Evolutionary conservation across 2,888 invertebrate genomes (phyloP).

Genomic region (Plagiodera versicolora): DNA sequence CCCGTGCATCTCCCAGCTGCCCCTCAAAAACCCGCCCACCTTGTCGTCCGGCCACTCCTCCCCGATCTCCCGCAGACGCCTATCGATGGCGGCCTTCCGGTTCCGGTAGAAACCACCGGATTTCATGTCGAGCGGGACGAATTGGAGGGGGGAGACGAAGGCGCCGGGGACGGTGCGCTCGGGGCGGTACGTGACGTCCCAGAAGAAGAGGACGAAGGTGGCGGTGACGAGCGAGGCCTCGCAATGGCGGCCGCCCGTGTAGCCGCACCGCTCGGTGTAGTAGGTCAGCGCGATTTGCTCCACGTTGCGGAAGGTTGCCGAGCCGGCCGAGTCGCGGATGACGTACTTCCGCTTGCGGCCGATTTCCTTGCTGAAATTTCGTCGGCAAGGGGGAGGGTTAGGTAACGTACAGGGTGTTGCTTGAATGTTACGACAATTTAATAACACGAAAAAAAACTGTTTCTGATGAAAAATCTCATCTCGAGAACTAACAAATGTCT

Average conservation of each 20-base stretch:
- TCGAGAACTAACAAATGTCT: too few species aligned
- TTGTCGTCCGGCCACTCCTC: slow-evolving; percentile 51
- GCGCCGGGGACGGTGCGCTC: slow-evolving; percentile 55
- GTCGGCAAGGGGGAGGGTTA: background rate
- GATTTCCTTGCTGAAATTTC: slow-evolving; percentile 36
- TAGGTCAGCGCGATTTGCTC: slow-evolving; percentile 61
- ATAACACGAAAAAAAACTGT: too few species aligned
- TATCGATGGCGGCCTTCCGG: slow-evolving; percentile 63
- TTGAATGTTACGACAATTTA: too few species aligned
- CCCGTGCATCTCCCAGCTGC: slow-evolving; percentile 56
- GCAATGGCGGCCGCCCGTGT: slow-evolving; percentile 54
- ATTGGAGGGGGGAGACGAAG: slow-evolving; percentile 60
- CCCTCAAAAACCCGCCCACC: slow-evolving; percentile 41
- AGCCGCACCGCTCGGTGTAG: slow-evolving; percentile 55
- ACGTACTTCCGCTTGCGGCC: slow-evolving; percentile 49
- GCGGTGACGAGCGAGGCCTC: slow-evolving; percentile 45
- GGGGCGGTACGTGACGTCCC: slow-evolving; percentile 73
- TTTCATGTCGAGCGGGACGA: slow-evolving; percentile 73
- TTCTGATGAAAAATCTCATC: too few species aligned
- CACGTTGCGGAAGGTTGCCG: slow-evolving; percentile 56
- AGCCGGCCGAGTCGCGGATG: slow-evolving; percentile 34
- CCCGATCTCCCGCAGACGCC: slow-evolving; percentile 55
- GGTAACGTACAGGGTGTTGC: too few species aligned
- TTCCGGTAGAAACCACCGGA: slow-evolving; percentile 67
- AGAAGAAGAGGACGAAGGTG: slow-evolving; percentile 61